Evolutionary conservation across 92 coral and sea anemone genomes (phyloP).

Genomic region (Hydrozoanthus gracilis): DNA sequence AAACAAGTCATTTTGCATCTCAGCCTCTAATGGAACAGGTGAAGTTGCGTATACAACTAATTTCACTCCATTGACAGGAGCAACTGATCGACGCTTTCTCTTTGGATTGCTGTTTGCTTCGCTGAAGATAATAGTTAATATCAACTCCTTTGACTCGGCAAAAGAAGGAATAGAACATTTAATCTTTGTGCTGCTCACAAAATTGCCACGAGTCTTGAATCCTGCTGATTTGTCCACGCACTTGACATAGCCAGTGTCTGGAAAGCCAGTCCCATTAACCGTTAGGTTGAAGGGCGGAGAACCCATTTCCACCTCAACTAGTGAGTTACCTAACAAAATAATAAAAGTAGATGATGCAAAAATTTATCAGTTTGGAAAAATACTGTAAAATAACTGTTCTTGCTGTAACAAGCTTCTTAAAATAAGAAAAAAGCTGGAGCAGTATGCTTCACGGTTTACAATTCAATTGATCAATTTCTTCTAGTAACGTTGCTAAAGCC

Average conservation of each 20-base stretch:
- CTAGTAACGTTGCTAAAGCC: no score
- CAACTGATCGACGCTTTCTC: neutral
- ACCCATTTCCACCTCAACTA: slow-evolving; percentile 1
- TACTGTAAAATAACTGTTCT: neutral
- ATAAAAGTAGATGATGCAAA: neutral
- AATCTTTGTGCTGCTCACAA: slow-evolving; percentile 46
- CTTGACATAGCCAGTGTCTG: neutral
- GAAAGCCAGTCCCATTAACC: slow-evolving; percentile 43
- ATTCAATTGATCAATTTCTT: no score
- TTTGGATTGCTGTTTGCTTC: neutral
- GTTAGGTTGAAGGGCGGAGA: slow-evolving; percentile 1
- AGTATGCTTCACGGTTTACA: no score
- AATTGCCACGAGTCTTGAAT: slow-evolving; percentile 9
- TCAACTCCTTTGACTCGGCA: slow-evolving; percentile 1
- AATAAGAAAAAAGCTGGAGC: no score
- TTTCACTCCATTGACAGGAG: neutral
- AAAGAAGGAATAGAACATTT: slow-evolving; percentile 49
- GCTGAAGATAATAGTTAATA: slow-evolving; percentile 22
- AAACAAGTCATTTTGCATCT: slow-evolving; percentile 22
- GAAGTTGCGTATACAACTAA: neutral
- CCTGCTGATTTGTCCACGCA: neutral
- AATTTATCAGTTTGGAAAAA: neutral
- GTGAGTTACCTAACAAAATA: slow-evolving; percentile 7
- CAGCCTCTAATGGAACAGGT: slow-evolving; percentile 8
- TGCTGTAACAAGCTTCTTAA: neutral